Evolutionary conservation across 2,113 vertebrate species (phyloP), one percentile per base, ranked within the genome.

Genomic region (Serinus canaria): DNA sequence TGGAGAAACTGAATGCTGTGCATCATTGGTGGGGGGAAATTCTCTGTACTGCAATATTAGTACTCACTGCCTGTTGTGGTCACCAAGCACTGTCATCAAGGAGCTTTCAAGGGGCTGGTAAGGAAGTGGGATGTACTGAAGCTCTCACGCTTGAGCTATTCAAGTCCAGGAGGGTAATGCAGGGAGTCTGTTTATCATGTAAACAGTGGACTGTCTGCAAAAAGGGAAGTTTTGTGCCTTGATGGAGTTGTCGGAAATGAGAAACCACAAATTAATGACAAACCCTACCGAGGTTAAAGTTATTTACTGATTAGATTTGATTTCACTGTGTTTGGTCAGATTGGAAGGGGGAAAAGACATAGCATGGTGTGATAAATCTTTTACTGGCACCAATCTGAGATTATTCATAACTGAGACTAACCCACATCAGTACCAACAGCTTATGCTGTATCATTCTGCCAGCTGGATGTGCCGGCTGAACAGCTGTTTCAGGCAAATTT

Each of bases 91-190:
- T 97, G 96, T 97, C 97, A 95, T 95, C 97, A 95, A 95, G 81
- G 86, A 97, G 89, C 81, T 97, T 98, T 97, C 97, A 93, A 92
- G 76, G 73, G 93, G 90, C 87, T 96, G 89, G 93, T 96, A 94
- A 98, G 97, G 97, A 98, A 98, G 97, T 97, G 94, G 90, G 95
- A 94, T 79, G 72, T 84, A 96, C 96, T 95, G 96, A 86, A 92
- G 70, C 77, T 94, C 95, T 97, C 93, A 92, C 0, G 19, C 93
- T 98, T 98, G 92, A 94, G 97, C 94, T 98, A 96, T 96, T 79
- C 50, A 85, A 94, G 94, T 97, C 91, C 83, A 89, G 84, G 96
- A 96, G 92, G 95, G 96, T 82, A 93, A 94, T 50, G 89, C 55
- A 63, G 89, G 94, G 93, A 97, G 96, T 95, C 78, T 87, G 70